Evolutionary conservation across 2,797 vertebrate genomes (phyloP).

Genomic region (Pelochelys cantorii): DNA sequence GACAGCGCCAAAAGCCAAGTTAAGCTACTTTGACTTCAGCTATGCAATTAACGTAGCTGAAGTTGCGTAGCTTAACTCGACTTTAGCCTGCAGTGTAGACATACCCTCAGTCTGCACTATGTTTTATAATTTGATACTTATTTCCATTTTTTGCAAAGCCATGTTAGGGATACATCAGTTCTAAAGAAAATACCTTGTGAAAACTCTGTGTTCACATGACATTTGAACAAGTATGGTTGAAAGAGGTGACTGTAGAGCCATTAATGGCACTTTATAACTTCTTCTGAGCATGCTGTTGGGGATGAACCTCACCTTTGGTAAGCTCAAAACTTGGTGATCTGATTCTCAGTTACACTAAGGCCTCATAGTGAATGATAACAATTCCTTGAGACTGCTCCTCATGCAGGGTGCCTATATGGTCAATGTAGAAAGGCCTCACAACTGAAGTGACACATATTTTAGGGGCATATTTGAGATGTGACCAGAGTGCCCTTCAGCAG

Average conservation of each 20-base stretch:
- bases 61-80: no score
- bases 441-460: background rate
- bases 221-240: background rate
- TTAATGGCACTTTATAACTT: background rate
- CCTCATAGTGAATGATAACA: no score
- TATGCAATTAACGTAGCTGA: no score
- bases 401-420: background rate
- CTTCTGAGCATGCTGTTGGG: no score
- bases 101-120: background rate
- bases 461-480: background rate
- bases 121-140: background rate
- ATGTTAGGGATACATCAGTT: background rate
- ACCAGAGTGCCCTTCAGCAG: background rate
- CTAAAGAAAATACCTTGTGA: background rate
- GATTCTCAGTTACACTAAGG: background rate
- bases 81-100: no score
- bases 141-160: background rate
- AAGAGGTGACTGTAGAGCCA: background rate
- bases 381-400: no score
- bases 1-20: no score
- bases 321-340: background rate
- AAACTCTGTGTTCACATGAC: fast-evolving
- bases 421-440: background rate
- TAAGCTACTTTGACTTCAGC: no score
- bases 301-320: background rate